phyloP scores from a whole-genome alignment of 2,113 vertebrate genomes.

The Clupea harengus region DNA sequence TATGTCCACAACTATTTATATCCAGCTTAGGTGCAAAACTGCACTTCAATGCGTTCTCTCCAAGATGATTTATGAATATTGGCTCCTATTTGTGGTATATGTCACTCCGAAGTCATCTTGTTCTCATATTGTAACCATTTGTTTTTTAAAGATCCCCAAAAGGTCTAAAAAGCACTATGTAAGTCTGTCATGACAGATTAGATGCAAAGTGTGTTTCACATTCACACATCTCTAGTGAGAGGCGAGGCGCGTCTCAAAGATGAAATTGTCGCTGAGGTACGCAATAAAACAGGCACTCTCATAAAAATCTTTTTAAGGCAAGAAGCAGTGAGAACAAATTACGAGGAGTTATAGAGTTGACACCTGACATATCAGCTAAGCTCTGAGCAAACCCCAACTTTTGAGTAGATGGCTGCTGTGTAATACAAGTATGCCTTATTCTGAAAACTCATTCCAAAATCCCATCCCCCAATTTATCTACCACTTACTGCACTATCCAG shows the following conservation, averaged over 20 bases:
- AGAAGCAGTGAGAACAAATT: constrained; percentile 4
- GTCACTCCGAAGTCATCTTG: neutral
- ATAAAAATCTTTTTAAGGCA: neutral
- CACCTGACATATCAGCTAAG: constrained; percentile 7
- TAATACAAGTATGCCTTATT: neutral
- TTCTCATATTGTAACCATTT: constrained; percentile 6
- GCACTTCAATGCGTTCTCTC: neutral
- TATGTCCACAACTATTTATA: neutral
- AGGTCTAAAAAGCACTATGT: neutral
- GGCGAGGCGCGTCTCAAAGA: neutral
- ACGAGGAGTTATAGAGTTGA: neutral
- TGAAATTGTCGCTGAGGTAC: constrained; percentile 6
- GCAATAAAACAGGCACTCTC: neutral
- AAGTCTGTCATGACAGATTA: constrained; percentile 1
- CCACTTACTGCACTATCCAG: neutral
- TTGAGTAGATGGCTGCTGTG: neutral
- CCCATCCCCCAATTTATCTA: neutral
- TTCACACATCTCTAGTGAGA: neutral
- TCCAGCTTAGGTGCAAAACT: neutral
- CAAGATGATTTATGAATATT: neutral
- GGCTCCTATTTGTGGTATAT: neutral
- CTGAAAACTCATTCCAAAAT: neutral
- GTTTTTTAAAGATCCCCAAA: neutral
- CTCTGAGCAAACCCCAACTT: neutral
- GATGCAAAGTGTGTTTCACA: neutral